phyloP scores from a whole-genome alignment of 2,888 invertebrate species.

The Dolomedes plantarius region DNA sequence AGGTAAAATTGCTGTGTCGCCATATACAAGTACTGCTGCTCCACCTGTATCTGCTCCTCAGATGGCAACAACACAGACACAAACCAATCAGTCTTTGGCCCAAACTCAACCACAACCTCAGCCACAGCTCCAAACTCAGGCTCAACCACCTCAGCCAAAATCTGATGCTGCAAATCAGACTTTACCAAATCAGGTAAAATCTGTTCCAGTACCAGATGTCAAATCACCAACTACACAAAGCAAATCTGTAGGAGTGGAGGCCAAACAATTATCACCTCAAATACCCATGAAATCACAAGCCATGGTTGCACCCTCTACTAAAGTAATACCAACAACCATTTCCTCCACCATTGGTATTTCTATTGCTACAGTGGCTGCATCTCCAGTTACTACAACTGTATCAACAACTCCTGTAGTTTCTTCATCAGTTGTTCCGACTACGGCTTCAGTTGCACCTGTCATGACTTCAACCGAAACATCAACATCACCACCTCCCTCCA shows the following conservation, averaged over 20 bases:
- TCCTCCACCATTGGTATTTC: constrained; percentile 2
- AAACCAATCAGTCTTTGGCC: constrained; percentile 39
- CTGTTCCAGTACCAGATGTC: constrained; percentile 22
- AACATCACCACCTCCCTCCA: constrained; percentile 12
- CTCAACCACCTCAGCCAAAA: constrained; percentile 67
- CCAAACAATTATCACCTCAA: neutral
- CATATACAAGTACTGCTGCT: constrained; percentile 17
- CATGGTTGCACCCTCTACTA: constrained; percentile 50
- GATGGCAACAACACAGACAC: constrained; percentile 69
- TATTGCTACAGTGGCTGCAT: constrained; percentile 6
- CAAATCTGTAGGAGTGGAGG: constrained; percentile 40
- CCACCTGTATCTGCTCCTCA: constrained; percentile 38
- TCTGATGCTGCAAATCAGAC: constrained; percentile 74
- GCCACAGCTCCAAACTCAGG: constrained; percentile 23
- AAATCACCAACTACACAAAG: constrained; percentile 44
- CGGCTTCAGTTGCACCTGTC: constrained; percentile 17
- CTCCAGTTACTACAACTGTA: constrained; percentile 19
- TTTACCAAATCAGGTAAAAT: constrained; percentile 39
- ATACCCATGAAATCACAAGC: constrained; percentile 44
- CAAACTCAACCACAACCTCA: constrained; percentile 4
- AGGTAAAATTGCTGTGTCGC: neutral
- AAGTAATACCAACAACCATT: constrained; percentile 12
- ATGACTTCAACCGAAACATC: neutral
- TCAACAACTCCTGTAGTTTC: neutral
- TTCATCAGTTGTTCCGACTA: neutral